Evolutionary conservation across 1,140 invertebrate genomes (phyloP).

Genomic region (Trichonephila clavipes): DNA sequence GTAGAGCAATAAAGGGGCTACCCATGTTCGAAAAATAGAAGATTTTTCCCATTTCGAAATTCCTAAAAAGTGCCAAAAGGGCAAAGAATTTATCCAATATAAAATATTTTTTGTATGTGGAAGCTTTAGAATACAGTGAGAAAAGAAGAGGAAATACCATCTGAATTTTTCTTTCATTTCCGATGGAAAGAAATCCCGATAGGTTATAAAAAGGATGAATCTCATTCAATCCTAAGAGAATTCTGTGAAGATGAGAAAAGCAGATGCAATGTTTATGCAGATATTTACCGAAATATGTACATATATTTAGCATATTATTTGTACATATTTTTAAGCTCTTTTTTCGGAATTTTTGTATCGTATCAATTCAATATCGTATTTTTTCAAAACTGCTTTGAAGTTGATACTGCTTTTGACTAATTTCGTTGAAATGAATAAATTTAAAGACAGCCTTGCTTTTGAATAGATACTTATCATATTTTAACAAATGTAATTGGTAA

Average conservation of each 20-base stretch:
- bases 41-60: background rate
- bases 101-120: background rate
- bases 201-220: too few species aligned
- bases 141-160: background rate
- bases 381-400: too few species aligned
- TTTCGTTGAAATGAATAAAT: too few species aligned
- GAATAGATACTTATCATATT: too few species aligned
- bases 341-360: too few species aligned
- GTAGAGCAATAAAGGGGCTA: background rate
- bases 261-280: background rate
- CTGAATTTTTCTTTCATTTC: background rate
- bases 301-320: too few species aligned
- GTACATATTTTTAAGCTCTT: too few species aligned
- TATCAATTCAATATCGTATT: too few species aligned
- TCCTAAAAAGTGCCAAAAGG: background rate
- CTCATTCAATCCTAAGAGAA: too few species aligned
- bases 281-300: background rate
- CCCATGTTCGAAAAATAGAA: background rate
- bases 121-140: background rate
- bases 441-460: too few species aligned
- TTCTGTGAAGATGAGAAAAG: background rate
- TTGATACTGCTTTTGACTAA: too few species aligned
- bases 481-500: too few species aligned
- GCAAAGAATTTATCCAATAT: background rate
- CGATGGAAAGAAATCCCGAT: background rate